phyloP scores from a whole-genome alignment of 2,888 invertebrate species.

The Dasypogon diadema region DNA sequence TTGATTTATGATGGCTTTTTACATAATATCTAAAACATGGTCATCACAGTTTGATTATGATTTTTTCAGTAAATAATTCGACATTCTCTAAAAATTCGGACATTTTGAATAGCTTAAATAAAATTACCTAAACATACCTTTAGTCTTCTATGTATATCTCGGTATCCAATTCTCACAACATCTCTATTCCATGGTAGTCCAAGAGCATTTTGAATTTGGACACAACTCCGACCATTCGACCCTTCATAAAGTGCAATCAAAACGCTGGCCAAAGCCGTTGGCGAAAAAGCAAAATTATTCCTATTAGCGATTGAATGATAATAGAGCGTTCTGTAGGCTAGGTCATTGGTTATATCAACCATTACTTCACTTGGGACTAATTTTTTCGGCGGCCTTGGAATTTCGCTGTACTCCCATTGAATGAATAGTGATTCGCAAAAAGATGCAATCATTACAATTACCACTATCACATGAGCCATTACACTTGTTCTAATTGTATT shows the following conservation, averaged over 20 bases:
- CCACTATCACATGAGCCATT: slow-evolving; percentile 6
- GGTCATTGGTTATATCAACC: slow-evolving; percentile 84
- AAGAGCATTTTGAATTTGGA: slow-evolving; percentile 78
- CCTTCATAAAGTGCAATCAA: slow-evolving; percentile 85
- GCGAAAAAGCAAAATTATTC: slow-evolving; percentile 87
- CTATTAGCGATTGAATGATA: slow-evolving; percentile 80
- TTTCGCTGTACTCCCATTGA: slow-evolving; percentile 37
- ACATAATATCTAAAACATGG: too few species aligned
- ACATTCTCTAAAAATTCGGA: too few species aligned
- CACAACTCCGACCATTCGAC: slow-evolving; percentile 77
- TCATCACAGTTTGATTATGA: too few species aligned
- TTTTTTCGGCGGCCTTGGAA: slow-evolving; percentile 58
- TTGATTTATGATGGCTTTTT: too few species aligned
- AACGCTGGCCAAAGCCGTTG: slow-evolving; percentile 84
- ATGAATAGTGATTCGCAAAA: slow-evolving; percentile 14
- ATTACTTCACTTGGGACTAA: slow-evolving; percentile 77
- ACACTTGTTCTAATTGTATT: slow-evolving; percentile 1
- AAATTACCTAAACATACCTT: slow-evolving; percentile 71
- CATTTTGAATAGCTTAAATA: too few species aligned
- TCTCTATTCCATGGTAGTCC: slow-evolving; percentile 80
- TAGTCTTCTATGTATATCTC: slow-evolving; percentile 85
- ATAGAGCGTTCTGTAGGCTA: slow-evolving; percentile 77
- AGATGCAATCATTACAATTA: neutral
- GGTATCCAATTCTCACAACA: slow-evolving; percentile 80
- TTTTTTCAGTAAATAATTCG: too few species aligned